phyloP scores from a whole-genome alignment of 1,140 invertebrate genomes.

The Harpegnathos saltator region DNA sequence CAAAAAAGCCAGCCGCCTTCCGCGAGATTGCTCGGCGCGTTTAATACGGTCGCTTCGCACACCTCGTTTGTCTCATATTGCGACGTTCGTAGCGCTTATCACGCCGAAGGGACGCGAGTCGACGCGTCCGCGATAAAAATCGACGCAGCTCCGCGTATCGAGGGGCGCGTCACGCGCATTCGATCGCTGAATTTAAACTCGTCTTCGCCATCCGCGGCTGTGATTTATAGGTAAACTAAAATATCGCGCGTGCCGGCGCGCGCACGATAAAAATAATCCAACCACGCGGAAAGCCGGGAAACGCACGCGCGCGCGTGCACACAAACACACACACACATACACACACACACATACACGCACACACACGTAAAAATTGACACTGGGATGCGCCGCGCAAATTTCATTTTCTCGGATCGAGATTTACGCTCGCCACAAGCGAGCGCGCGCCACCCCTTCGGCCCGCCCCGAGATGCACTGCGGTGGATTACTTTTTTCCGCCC shows the following conservation, averaged over 20 bases:
- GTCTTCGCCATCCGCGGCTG: slow-evolving; percentile 31
- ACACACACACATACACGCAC: not conserved
- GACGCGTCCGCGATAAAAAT: not conserved
- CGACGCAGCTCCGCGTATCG: too few species aligned
- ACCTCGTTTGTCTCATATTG: slow-evolving; percentile 6
- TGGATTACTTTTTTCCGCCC: slow-evolving; percentile 51
- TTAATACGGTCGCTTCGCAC: too few species aligned
- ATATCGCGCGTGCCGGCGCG: slow-evolving; percentile 44
- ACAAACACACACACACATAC: not conserved
- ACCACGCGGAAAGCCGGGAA: slow-evolving; percentile 32
- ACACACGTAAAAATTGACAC: slow-evolving; percentile 31
- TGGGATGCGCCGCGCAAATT: slow-evolving; percentile 35
- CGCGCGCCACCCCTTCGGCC: slow-evolving; percentile 2
- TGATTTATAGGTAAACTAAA: slow-evolving; percentile 53
- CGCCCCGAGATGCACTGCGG: slow-evolving; percentile 45
- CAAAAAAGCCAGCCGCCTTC: too few species aligned
- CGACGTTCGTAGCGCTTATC: slow-evolving; percentile 8
- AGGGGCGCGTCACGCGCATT: slow-evolving; percentile 37
- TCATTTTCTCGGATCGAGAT: slow-evolving; percentile 42
- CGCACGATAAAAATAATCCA: slow-evolving; percentile 54
- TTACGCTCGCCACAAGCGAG: slow-evolving; percentile 50
- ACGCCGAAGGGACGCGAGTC: slow-evolving; percentile 19
- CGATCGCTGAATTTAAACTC: slow-evolving; percentile 48
- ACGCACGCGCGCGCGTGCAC: slow-evolving; percentile 11
- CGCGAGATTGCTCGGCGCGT: too few species aligned